These are phyloP conservation scores for Chamaea fasciata DNA, from an alignment of 2,113 vertebrate species.

Conservation along the genomic window DNA sequence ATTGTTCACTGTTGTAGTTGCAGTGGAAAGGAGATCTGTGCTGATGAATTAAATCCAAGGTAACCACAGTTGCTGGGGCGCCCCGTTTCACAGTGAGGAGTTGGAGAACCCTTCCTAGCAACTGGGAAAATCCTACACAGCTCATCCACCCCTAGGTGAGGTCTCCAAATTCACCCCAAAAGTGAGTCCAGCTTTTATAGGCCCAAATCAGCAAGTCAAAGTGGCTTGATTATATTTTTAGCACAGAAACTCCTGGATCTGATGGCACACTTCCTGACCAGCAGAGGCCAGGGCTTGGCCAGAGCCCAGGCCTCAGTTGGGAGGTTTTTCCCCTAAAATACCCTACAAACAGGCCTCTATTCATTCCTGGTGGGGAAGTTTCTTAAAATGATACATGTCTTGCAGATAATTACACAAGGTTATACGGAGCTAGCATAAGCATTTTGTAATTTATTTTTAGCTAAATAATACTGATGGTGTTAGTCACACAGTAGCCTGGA, in stretches of 20 bases:
- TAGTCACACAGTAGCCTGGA: background rate
- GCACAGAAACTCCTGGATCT: background rate
- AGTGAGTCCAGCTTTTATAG: background rate
- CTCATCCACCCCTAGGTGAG: background rate
- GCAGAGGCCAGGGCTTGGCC: background rate
- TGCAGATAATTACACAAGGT: background rate
- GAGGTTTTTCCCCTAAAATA: background rate
- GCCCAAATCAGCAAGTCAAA: background rate
- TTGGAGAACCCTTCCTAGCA: background rate
- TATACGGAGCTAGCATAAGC: background rate
- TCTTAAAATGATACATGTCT: background rate
- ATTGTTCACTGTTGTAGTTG: background rate
- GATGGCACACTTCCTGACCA: background rate
- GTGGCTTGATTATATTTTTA: background rate
- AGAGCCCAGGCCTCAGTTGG: fast-evolving
- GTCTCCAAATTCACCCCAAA: background rate
- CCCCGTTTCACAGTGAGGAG: fast-evolving
- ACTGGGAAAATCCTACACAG: background rate
- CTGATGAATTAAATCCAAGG: background rate
- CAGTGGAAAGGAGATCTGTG: background rate
- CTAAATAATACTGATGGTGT: background rate
- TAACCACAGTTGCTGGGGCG: fast-evolving
- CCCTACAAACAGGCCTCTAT: background rate
- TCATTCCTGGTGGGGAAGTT: background rate
- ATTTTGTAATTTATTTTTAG: background rate